Conservation (phyloP, 2,797 vertebrate genomes). For the Oophaga sylvatica region DNA sequence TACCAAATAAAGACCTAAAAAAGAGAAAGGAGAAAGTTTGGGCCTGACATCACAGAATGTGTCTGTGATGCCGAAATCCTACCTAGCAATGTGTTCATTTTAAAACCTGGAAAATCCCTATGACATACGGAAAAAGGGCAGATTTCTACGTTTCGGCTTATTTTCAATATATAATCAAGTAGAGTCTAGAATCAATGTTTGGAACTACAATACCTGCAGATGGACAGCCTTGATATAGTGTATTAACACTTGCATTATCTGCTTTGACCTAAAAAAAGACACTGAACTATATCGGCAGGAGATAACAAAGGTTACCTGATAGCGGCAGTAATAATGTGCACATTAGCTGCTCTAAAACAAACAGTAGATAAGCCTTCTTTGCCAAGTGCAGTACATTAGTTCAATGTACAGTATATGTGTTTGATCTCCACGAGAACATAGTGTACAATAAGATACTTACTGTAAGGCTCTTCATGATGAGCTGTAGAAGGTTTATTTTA, state of each 20-base stretch:
- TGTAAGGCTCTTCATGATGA: too few relatives aligned
- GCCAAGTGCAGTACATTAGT: slow-evolving; percentile 20
- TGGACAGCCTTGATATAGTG: neutral
- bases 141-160: neutral
- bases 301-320: slow-evolving; percentile 52
- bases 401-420: slow-evolving; percentile 4
- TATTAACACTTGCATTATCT: slow-evolving; percentile 19
- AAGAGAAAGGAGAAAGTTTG: too few relatives aligned
- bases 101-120: neutral
- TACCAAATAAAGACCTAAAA: too few relatives aligned
- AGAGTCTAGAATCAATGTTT: neutral
- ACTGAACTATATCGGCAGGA: slow-evolving; percentile 19
- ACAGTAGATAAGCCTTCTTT: slow-evolving; percentile 52
- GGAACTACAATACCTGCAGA: neutral
- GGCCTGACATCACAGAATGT: too few relatives aligned
- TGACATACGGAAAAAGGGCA: neutral
- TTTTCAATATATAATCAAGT: neutral
- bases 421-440: slow-evolving; percentile 16
- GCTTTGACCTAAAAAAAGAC: slow-evolving; percentile 13
- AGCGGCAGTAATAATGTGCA: slow-evolving; percentile 37
- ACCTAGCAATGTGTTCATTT: neutral
- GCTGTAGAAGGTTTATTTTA: neutral
- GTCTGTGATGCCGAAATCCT: neutral
- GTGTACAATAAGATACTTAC: neutral
- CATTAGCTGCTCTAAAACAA: slow-evolving; percentile 53